Conservation (phyloP, 2,113 vertebrate genomes). For the Laterallus jamaicensis region DNA sequence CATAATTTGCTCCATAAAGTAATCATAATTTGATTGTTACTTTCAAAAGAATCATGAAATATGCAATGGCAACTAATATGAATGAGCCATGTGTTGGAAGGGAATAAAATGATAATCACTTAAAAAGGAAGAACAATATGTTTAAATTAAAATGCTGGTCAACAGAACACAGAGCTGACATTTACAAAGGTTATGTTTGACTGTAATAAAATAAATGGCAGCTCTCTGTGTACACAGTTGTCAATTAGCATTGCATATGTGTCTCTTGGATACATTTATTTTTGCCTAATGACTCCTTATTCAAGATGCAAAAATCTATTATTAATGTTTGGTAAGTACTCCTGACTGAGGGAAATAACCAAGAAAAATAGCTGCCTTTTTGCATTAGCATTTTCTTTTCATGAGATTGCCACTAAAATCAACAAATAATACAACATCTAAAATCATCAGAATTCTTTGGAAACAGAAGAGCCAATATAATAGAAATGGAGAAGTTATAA, state of each 20-base stretch:
- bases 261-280: slow-evolving; percentile 58
- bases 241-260: slow-evolving; percentile 67
- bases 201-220: slow-evolving; percentile 70
- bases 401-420: background rate
- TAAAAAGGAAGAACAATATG: slow-evolving; percentile 30
- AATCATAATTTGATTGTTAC: background rate
- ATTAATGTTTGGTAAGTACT: slow-evolving; percentile 36
- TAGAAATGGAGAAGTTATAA: background rate
- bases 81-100: background rate
- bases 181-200: slow-evolving; percentile 73
- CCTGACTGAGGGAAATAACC: slow-evolving; percentile 11
- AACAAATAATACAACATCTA: background rate
- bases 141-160: slow-evolving; percentile 67
- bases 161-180: slow-evolving; percentile 62
- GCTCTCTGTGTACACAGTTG: slow-evolving; percentile 62
- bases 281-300: slow-evolving; percentile 50
- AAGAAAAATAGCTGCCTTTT: slow-evolving; percentile 26
- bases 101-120: slow-evolving; percentile 30
- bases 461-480: background rate
- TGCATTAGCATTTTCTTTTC: slow-evolving; percentile 12
- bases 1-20: background rate
- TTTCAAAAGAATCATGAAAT: background rate
- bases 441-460: background rate
- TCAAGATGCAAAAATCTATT: slow-evolving; percentile 42
- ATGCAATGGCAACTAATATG: background rate